Conservation (phyloP, 2,113 vertebrate species). For the Dicerorhinus sumatrensis region DNA sequence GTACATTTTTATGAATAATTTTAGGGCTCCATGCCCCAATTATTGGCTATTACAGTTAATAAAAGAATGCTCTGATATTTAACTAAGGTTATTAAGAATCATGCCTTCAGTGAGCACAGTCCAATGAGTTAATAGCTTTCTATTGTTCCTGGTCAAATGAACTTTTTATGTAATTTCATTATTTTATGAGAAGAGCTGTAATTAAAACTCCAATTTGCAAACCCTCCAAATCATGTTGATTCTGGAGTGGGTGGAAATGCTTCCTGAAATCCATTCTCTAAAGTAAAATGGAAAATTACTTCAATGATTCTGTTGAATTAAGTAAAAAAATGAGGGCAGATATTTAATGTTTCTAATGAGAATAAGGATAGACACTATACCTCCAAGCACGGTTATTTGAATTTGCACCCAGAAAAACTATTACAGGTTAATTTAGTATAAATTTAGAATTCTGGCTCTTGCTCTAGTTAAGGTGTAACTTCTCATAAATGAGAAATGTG, state of each 20-base stretch:
- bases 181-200: conserved; percentile 56
- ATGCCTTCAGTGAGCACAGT: conserved; percentile 30
- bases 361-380: not conserved
- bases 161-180: conserved; percentile 64
- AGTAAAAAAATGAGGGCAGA: not conserved
- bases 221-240: conserved; percentile 51
- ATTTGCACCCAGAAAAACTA: conserved; percentile 2
- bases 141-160: conserved; percentile 55
- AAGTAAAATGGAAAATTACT: conserved; percentile 51
- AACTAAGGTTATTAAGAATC: conserved; percentile 61
- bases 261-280: conserved; percentile 56
- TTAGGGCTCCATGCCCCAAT: not conserved
- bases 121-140: conserved; percentile 60
- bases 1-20: conserved; percentile 14
- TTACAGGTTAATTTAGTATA: not conserved
- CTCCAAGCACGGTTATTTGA: not conserved
- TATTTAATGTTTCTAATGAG: conserved; percentile 55
- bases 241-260: conserved; percentile 44
- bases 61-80: conserved; percentile 22
- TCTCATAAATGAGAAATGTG: not conserved
- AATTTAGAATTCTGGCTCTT: not conserved
- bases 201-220: conserved; percentile 67
- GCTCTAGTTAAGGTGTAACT: not conserved
- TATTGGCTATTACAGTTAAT: conserved; percentile 59
- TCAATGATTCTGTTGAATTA: conserved; percentile 57